Conservation (phyloP, 2,113 vertebrate species). For the Zosterops borbonicus region DNA sequence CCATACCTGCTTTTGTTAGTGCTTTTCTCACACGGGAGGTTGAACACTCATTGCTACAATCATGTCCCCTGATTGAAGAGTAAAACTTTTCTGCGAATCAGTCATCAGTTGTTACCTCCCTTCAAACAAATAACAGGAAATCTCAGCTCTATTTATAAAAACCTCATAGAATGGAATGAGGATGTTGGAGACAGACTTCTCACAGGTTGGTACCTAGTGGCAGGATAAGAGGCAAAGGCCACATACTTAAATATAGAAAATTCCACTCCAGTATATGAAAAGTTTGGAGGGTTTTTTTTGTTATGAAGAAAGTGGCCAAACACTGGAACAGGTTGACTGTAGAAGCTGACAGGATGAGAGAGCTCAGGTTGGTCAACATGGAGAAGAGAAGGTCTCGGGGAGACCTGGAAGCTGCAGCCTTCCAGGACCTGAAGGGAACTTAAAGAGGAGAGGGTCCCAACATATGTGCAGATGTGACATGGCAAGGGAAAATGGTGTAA, state of each 20-base stretch:
- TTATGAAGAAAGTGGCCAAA: background rate
- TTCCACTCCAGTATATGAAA: background rate
- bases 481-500: background rate
- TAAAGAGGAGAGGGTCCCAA: background rate
- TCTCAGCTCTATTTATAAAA: background rate
- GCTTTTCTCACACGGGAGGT: background rate
- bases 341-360: background rate
- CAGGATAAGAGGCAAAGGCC: background rate
- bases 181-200: background rate
- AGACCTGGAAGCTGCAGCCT: background rate
- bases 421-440: background rate
- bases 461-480: too few relatives aligned
- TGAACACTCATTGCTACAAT: background rate
- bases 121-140: background rate
- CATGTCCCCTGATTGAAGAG: background rate
- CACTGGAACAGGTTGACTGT: background rate
- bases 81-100: background rate
- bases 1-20: background rate
- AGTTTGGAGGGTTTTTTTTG: too few relatives aligned
- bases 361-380: background rate
- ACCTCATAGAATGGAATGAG: background rate
- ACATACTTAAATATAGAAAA: background rate
- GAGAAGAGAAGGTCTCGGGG: rapidly evolving
- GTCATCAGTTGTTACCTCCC: background rate
- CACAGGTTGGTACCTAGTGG: background rate